Percentiles rank a stretch among this genome's conserved stretches.
Conservation (phyloP, 2,797 vertebrate species). For the Oreochromis mossambicus region DNA sequence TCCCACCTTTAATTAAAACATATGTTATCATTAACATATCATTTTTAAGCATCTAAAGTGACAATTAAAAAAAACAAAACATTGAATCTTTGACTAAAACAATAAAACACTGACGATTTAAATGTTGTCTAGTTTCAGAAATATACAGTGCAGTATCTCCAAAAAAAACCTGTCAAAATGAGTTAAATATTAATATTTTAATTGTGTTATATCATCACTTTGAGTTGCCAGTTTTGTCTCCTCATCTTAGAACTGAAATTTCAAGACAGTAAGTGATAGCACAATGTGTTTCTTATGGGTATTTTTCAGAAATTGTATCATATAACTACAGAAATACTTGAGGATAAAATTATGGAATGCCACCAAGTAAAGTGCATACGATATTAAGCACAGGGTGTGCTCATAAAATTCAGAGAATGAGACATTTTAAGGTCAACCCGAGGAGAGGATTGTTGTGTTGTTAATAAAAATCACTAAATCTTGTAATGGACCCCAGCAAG, state of each 20-base stretch:
- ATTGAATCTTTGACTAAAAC: not conserved
- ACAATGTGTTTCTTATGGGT: not conserved
- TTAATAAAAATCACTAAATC: constrained; percentile 36
- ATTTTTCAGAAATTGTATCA: not conserved
- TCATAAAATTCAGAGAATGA: not conserved
- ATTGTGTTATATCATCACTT: not conserved
- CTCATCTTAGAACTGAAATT: not conserved
- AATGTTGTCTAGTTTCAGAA: not conserved
- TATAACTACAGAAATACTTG: not conserved
- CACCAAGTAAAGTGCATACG: not conserved
- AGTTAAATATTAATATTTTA: not conserved
- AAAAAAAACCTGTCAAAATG: not conserved
- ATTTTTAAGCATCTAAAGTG: not conserved
- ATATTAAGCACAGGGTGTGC: not conserved
- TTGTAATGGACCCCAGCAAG: constrained; percentile 17
- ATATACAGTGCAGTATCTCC: not conserved
- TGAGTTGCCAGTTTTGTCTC: not conserved
- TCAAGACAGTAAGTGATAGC: not conserved
- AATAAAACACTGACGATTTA: not conserved
- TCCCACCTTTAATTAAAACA: constrained; percentile 3
- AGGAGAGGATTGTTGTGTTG: not conserved
- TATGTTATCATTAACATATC: not conserved
- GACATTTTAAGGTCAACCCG: not conserved
- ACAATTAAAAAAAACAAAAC: not conserved
- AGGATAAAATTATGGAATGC: constrained; percentile 1